Conservation (phyloP, 2,113 vertebrate species). For the Tor tambroides region DNA sequence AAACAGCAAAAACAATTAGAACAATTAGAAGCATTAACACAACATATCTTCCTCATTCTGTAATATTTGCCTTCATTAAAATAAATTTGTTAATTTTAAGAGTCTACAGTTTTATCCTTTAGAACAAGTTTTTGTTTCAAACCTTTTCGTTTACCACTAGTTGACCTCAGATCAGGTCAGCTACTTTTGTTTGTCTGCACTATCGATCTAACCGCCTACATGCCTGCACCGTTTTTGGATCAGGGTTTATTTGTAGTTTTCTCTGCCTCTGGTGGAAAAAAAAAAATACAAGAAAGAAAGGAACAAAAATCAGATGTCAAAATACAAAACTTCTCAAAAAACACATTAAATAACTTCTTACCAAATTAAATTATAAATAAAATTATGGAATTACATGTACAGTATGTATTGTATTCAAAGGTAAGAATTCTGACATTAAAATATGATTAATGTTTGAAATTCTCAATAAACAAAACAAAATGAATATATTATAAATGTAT, state of each 20-base stretch:
- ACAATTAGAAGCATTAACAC: background rate
- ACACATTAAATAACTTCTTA: background rate
- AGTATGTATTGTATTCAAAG: no score
- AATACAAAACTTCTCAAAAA: background rate
- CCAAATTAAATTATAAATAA: no score
- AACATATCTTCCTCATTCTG: background rate
- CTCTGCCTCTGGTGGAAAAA: background rate
- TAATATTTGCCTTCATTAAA: background rate
- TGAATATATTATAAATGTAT: no score
- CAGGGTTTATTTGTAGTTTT: slow-evolving; percentile 2
- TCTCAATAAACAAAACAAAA: no score
- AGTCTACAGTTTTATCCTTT: background rate
- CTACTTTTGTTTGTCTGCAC: slow-evolving; percentile 2
- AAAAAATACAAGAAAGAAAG: no score
- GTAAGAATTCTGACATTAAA: background rate
- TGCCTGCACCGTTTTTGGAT: slow-evolving; percentile 28
- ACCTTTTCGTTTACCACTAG: background rate
- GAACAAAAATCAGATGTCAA: background rate
- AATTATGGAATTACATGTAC: no score
- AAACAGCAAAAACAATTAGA: background rate
- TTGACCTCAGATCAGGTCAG: slow-evolving; percentile 24
- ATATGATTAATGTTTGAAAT: no score
- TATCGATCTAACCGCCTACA: slow-evolving; percentile 37
- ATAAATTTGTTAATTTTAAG: background rate
- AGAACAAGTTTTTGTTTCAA: slow-evolving; percentile 2